These are phyloP conservation scores for Oscheius sp. DNA, from an alignment of 2,888 invertebrate species.

Conservation along the genomic window DNA sequence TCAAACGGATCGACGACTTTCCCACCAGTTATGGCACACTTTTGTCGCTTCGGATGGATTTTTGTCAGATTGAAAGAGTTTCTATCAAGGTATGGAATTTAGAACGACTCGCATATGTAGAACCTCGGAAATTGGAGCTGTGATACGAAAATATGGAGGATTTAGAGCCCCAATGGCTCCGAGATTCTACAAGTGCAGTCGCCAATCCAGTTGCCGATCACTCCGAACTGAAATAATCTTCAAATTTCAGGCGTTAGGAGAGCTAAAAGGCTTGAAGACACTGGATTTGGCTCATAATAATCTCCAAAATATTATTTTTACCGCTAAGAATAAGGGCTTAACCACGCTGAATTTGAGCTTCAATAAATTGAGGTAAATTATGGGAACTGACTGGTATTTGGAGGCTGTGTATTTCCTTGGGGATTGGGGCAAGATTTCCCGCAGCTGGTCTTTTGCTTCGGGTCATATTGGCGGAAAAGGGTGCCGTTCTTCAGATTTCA, in stretches of 20 bases:
- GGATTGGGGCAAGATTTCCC: too few species aligned
- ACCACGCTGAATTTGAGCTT: conserved; percentile 29
- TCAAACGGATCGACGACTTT: conserved; percentile 38
- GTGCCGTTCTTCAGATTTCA: too few species aligned
- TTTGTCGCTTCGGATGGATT: conserved; percentile 47
- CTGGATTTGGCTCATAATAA: conserved; percentile 33
- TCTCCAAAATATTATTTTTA: conserved; percentile 25
- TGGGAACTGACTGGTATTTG: too few species aligned
- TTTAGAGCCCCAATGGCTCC: too few species aligned
- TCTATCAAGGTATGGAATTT: conserved; percentile 41
- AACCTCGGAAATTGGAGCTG: too few species aligned
- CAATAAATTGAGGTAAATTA: conserved; percentile 22
- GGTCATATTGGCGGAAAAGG: too few species aligned
- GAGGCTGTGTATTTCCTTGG: too few species aligned
- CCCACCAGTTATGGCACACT: conserved; percentile 44
- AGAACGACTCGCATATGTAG: too few species aligned
- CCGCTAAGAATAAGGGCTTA: conserved; percentile 5
- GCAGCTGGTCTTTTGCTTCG: too few species aligned
- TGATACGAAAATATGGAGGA: too few species aligned
- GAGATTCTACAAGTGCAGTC: too few species aligned
- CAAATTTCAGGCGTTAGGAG: conserved; percentile 26
- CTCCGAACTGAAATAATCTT: not conserved
- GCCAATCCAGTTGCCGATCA: too few species aligned
- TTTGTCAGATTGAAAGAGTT: conserved; percentile 45
- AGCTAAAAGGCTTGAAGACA: conserved; percentile 23